Evolutionary conservation across 2,113 vertebrate species (phyloP).

Genomic region (Notothenia coriiceps): DNA sequence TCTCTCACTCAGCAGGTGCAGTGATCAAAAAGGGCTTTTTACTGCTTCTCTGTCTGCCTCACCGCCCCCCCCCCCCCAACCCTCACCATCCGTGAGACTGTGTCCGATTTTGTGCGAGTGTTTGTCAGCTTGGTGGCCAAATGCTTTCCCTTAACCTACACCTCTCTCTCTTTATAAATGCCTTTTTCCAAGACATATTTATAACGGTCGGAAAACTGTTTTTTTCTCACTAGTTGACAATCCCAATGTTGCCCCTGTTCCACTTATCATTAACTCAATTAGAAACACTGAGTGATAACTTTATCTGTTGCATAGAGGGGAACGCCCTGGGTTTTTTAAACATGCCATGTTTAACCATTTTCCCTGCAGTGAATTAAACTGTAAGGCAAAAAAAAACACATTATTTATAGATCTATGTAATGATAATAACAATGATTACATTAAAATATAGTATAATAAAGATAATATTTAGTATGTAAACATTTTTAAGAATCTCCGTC

Average conservation of each 20-base stretch:
- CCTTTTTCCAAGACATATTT: constrained; percentile 65
- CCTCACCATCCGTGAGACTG: constrained; percentile 65
- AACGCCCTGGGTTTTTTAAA: constrained; percentile 36
- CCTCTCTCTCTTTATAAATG: constrained; percentile 58
- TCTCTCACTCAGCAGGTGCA: constrained; percentile 69
- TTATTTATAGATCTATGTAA: constrained; percentile 73
- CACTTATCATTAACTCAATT: constrained; percentile 41
- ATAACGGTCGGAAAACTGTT: constrained; percentile 38
- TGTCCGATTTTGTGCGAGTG: constrained; percentile 62
- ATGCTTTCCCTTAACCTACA: constrained; percentile 50
- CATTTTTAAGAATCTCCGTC: constrained; percentile 82
- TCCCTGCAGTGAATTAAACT: constrained; percentile 60
- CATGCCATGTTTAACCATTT: constrained; percentile 53
- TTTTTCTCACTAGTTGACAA: constrained; percentile 63
- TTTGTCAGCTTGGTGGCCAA: constrained; percentile 57
- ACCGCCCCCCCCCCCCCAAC: constrained; percentile 45
- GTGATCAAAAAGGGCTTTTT: constrained; percentile 82
- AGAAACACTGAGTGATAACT: constrained; percentile 36
- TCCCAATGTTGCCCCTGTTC: constrained; percentile 53
- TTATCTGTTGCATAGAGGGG: constrained; percentile 47
- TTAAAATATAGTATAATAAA: constrained; percentile 73
- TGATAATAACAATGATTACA: constrained; percentile 63
- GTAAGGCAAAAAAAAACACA: constrained; percentile 58
- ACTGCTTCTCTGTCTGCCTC: constrained; percentile 73
- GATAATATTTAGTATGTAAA: constrained; percentile 80